A percentile compares a stretch with the other conserved stretches of the same genome.
These are phyloP conservation scores for Nibea albiflora DNA, from an alignment of 2,113 vertebrate species.

Conservation along the genomic window DNA sequence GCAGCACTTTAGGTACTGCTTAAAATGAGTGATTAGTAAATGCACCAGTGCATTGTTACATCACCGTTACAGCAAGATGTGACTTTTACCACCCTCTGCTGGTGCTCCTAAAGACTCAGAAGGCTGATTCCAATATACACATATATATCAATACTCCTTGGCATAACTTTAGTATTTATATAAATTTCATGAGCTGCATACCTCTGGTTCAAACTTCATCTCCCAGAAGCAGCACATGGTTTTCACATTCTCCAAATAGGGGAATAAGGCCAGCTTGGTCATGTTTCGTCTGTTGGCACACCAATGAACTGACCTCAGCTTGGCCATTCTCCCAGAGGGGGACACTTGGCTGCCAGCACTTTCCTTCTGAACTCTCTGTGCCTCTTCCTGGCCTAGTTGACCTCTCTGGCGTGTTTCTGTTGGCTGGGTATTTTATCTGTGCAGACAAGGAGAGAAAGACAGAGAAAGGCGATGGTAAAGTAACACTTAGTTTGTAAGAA, in stretches of 20 bases:
- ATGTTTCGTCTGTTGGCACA: constrained; percentile 64
- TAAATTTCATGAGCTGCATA: neutral
- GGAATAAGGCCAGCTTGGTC: constrained; percentile 80
- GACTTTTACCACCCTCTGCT: constrained; percentile 30
- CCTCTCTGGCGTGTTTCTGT: constrained; percentile 26
- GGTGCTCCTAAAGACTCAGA: neutral
- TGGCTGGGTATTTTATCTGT: constrained; percentile 24
- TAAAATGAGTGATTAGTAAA: neutral
- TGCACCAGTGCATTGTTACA: neutral
- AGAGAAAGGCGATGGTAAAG: neutral
- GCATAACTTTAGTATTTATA: neutral
- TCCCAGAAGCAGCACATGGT: constrained; percentile 84
- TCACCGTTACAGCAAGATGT: neutral
- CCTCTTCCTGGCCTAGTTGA: constrained; percentile 11
- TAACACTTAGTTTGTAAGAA: neutral
- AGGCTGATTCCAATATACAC: neutral
- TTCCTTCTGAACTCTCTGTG: neutral
- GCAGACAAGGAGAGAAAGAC: neutral
- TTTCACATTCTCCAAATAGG: constrained; percentile 82
- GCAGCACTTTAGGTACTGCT: neutral
- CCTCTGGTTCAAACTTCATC: constrained; percentile 72
- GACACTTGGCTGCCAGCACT: constrained; percentile 42
- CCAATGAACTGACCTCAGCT: constrained; percentile 77
- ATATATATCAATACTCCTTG: neutral
- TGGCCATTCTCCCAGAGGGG: constrained; percentile 69